phyloP scores from a whole-genome alignment of 1,140 invertebrate genomes.

The Pectinophora gossypiella region DNA sequence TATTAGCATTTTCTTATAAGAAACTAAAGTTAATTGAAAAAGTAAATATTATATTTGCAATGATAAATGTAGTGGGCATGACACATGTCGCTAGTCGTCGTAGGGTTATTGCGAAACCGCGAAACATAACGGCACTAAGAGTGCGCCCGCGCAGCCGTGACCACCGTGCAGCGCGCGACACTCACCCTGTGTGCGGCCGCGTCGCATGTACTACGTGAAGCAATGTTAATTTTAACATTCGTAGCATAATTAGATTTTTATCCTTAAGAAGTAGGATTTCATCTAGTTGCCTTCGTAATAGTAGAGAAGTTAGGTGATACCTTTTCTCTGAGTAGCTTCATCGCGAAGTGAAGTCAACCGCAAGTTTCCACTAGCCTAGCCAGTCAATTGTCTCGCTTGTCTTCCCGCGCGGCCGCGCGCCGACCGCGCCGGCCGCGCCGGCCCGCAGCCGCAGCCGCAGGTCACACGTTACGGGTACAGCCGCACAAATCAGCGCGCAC shows the following conservation, averaged over 20 bases:
- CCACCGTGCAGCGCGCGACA: background rate
- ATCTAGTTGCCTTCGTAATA: slow-evolving; percentile 72
- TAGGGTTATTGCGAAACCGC: slow-evolving; percentile 8
- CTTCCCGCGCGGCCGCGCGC: slow-evolving; percentile 17
- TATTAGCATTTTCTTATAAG: slow-evolving; percentile 55
- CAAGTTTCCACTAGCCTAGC: slow-evolving; percentile 48
- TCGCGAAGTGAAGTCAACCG: slow-evolving; percentile 48
- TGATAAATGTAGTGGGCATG: slow-evolving; percentile 31
- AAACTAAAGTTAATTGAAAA: slow-evolving; percentile 34
- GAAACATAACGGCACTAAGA: slow-evolving; percentile 56
- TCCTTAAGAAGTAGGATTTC: slow-evolving; percentile 72
- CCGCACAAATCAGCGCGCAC: slow-evolving; percentile 47
- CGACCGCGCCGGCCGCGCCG: slow-evolving; percentile 9
- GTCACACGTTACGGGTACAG: too few relatives aligned
- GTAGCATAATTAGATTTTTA: slow-evolving; percentile 72
- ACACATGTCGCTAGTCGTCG: slow-evolving; percentile 26
- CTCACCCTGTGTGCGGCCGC: too few relatives aligned
- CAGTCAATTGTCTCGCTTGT: slow-evolving; percentile 62
- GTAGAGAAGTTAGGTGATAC: slow-evolving; percentile 70
- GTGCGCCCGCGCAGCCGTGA: slow-evolving; percentile 23
- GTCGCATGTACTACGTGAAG: slow-evolving; percentile 55
- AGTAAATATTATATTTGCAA: slow-evolving; percentile 35
- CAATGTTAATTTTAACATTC: slow-evolving; percentile 74
- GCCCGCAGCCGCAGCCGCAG: slow-evolving; percentile 17
- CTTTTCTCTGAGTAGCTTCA: slow-evolving; percentile 71